These are phyloP conservation scores for Pseudopleuronectes americanus DNA, from an alignment of 2,797 vertebrate genomes.

Conservation along the genomic window DNA sequence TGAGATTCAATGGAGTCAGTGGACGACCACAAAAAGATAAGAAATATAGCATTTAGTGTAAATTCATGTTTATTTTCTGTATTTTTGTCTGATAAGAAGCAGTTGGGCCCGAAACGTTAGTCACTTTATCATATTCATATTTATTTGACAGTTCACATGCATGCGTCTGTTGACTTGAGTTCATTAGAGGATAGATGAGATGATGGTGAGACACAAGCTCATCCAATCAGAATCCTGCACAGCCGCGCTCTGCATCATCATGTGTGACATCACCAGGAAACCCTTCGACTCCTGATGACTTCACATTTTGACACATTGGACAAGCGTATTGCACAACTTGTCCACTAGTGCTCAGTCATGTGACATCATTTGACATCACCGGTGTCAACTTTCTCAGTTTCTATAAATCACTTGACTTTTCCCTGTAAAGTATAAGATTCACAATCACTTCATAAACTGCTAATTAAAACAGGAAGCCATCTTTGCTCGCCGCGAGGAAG, in stretches of 20 bases:
- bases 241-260: conserved; percentile 1
- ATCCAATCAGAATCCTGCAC: neutral
- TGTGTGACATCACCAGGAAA: conserved; percentile 1
- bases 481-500: conserved; percentile 11
- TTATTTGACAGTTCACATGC: no score
- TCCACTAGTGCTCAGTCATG: neutral
- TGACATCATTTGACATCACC: neutral
- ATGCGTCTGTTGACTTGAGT: no score
- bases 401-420: neutral
- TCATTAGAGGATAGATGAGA: no score
- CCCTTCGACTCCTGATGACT: neutral
- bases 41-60: no score
- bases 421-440: no score
- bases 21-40: no score
- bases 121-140: no score
- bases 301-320: neutral
- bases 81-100: no score
- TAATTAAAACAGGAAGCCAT: conserved; percentile 2
- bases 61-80: no score
- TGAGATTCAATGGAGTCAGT: no score
- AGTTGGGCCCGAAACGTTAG: no score
- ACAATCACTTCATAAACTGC: neutral
- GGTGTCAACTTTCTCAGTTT: neutral
- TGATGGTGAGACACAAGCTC: neutral
- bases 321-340: no score